A percentile compares a stretch with the other conserved stretches of the same genome.
phyloP scores from a whole-genome alignment of 2,888 invertebrate genomes.

The Geophilus truncorum region DNA sequence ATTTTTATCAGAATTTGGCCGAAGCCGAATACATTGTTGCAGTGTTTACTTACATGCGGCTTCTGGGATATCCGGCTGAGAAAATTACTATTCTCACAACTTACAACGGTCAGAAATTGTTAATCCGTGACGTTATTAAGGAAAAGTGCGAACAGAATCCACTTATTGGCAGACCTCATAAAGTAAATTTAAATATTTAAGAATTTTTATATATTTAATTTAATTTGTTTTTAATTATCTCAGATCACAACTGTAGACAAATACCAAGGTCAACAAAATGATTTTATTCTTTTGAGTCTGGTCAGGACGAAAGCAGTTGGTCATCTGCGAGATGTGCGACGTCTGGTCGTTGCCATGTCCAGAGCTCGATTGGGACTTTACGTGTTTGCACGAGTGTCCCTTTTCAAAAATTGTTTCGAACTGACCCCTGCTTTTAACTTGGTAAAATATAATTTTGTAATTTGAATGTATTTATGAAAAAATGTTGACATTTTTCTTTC shows the following conservation, averaged over 20 bases:
- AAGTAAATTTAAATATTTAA: slow-evolving; percentile 54
- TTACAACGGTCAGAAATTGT: slow-evolving; percentile 97
- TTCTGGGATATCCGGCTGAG: slow-evolving; percentile 92
- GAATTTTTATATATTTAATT: background rate
- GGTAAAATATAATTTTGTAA: slow-evolving; percentile 50
- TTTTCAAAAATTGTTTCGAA: slow-evolving; percentile 96
- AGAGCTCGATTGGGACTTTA: slow-evolving; percentile 94
- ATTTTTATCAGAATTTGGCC: slow-evolving; percentile 85
- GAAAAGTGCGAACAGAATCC: slow-evolving; percentile 87
- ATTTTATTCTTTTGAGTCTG: slow-evolving; percentile 90
- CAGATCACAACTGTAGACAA: slow-evolving; percentile 84
- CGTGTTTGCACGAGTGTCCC: slow-evolving; percentile 83
- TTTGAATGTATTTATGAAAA: background rate
- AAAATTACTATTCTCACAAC: slow-evolving; percentile 97
- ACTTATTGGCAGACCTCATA: slow-evolving; percentile 85
- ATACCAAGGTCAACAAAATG: slow-evolving; percentile 99
- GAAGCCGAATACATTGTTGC: slow-evolving; percentile 87
- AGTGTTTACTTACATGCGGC: slow-evolving; percentile 96
- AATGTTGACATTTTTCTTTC: slow-evolving; percentile 35
- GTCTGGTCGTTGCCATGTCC: slow-evolving; percentile 96
- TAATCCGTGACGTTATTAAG: slow-evolving; percentile 91
- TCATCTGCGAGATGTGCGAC: slow-evolving; percentile 86
- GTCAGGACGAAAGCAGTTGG: slow-evolving; percentile 97
- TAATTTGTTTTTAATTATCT: background rate
- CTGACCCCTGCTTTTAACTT: slow-evolving; percentile 91